Evolutionary conservation across 2,797 vertebrate genomes (phyloP), one percentile per base, ranked within the genome.

Genomic region (Pempheris klunzingeri): DNA sequence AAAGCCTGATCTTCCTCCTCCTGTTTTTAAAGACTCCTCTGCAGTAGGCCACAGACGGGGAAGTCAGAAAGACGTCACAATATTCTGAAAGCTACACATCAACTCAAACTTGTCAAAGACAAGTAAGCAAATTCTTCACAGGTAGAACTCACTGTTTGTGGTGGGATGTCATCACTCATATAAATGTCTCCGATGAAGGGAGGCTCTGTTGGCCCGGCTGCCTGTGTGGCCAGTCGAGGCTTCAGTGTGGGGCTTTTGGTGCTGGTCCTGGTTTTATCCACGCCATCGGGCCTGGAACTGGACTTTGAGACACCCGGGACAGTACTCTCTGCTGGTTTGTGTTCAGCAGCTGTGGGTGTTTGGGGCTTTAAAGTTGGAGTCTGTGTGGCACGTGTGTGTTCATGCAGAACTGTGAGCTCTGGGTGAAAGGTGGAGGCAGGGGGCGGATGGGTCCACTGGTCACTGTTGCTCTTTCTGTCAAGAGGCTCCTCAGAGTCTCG

Each of bases 141-240:
- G 36, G 18, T 9, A 4, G 11, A 7, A 89, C 93, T 94, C 77
- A 96, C 96, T 0, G 92, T 93, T 64, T 76, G 82, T 13, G 55
- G 65, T 9, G 80, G 52, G 58, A 63, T 0, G 1, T 91, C 77
- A 5, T 94, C 94, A 0, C 12, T 85, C 70, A 77, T 74, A 67
- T 96, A 96, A 0, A 7, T 4, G 74, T 96, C 95, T 59, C 95
- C 95, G 1, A 95, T 89, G 82, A 80, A 95, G 20, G 91, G 59
- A 0, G 80, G 74, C 43, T 91, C 85, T 1, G 81, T 91, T 1
- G 82, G 15, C 18, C 66, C 4, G 20, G 18, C 7, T 1, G 54
- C 14, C 18, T 22, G 20, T 1, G 49, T 17, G 53, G 60, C 22
- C 14, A 1, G 39, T 12, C 4, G 64, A 14, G 39, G 54, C 20